These are phyloP conservation scores for Papilio protenor DNA, from an alignment of 2,888 invertebrate genomes.

Conservation along the genomic window DNA sequence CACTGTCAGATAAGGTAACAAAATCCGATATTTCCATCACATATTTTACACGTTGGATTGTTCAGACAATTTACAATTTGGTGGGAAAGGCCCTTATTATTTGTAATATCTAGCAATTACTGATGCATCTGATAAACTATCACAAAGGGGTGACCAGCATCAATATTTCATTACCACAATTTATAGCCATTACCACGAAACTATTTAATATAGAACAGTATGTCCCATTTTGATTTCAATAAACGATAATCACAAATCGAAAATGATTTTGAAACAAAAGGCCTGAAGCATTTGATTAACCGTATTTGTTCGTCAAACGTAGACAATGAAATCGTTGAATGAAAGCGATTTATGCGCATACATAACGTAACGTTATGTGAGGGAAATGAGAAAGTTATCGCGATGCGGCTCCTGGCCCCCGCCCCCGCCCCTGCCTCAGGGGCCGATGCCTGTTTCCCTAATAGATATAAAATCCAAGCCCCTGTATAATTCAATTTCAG, in stretches of 20 bases:
- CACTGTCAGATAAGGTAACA: no score
- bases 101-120: no score
- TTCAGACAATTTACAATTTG: no score
- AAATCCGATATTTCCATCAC: no score
- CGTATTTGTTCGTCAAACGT: slow-evolving; percentile 6
- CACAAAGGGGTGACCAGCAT: neutral
- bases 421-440: slow-evolving; percentile 62
- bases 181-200: neutral
- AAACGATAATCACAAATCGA: neutral
- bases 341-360: slow-evolving; percentile 37
- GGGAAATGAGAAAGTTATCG: slow-evolving; percentile 83
- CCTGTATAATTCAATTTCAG: slow-evolving; percentile 40
- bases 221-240: neutral
- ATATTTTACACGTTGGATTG: no score
- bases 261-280: neutral
- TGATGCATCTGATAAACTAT: no score
- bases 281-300: neutral
- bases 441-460: slow-evolving; percentile 11
- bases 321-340: slow-evolving; percentile 19
- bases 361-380: slow-evolving; percentile 44
- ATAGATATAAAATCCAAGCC: slow-evolving; percentile 40
- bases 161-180: neutral
- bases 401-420: slow-evolving; percentile 77
- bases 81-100: neutral
- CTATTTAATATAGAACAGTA: no score